These are phyloP conservation scores for Drepana arcuata DNA, from an alignment of 1,140 invertebrate species.

Conservation along the genomic window DNA sequence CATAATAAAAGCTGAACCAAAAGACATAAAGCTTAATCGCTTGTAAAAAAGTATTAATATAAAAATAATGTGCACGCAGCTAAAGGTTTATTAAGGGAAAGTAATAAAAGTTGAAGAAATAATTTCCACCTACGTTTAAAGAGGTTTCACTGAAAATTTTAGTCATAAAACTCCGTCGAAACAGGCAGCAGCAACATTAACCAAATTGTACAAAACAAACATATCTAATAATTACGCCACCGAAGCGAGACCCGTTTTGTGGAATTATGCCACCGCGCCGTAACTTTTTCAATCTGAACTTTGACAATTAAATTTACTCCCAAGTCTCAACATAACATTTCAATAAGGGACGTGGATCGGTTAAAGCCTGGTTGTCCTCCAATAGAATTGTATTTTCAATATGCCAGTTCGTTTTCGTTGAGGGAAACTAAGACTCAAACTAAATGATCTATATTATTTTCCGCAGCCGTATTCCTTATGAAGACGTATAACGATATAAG, in stretches of 20 bases:
- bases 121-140: constrained; percentile 40
- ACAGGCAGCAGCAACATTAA: constrained; percentile 42
- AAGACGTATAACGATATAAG: too few relatives aligned
- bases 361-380: constrained; percentile 35
- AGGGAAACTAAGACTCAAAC: not conserved
- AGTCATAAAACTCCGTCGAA: constrained; percentile 33
- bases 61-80: constrained; percentile 15
- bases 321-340: constrained; percentile 50
- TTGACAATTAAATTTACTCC: constrained; percentile 63
- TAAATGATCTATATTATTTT: too few relatives aligned
- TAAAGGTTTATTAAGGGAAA: constrained; percentile 28
- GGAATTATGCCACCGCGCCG: constrained; percentile 53
- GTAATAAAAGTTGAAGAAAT: constrained; percentile 45
- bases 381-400: constrained; percentile 5
- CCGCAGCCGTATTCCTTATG: too few relatives aligned
- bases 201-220: constrained; percentile 58
- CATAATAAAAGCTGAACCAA: too few relatives aligned
- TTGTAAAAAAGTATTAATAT: too few relatives aligned
- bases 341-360: constrained; percentile 40
- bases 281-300: constrained; percentile 69
- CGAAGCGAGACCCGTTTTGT: constrained; percentile 31
- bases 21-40: too few relatives aligned
- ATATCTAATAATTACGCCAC: constrained; percentile 54
- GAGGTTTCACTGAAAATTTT: constrained; percentile 26
- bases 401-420: not conserved